Base-by-base conservation (phyloP, 1,140 invertebrate genomes). In the Conus betulinus region DNA sequence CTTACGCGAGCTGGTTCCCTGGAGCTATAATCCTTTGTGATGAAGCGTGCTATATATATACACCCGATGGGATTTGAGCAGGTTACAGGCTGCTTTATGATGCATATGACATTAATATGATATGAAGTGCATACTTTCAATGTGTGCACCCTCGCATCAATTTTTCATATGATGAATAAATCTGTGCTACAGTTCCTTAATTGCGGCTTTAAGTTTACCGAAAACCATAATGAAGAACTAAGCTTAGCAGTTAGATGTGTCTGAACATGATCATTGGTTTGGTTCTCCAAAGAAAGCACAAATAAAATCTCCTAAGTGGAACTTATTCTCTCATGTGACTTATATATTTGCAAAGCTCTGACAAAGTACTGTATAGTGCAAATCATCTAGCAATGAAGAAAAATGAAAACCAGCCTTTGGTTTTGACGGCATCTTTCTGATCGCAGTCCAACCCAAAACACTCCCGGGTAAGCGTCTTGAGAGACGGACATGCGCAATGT, bases 371-470 rank as follows among this genome's bases (percentile, higher is more conserved):
- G 20, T 23, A 23, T n/a, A 71, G 67, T 23, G 67, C 20, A 23
- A 0, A 20, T 71, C 23, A 71, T 23, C 67, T 23, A 20, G 23
- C 17, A 71, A 20, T 71, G 11, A 6, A 71, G 67, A 10, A 71
- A 20, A 71, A 71, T 7, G 67, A 71, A 71, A 81, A 55, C 79
- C 13, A 51, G 39, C 79, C 79, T 81, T 81, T 81, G 39, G 27
- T 81, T 81, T 81, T 7, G 79, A 23, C 27, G 79, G 79, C 79
- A 81, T 81, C 79, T 81, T 81, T 53, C 79, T 23, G 39, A 51
- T 5, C 8, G 15, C 79, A 51, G 20, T 17, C 10, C 27, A 53
- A 13, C 7, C 27, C 39, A 52, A 81, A 39, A 81, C 39, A 53
- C 51, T 52, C 39, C 5, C 79, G 39, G 79, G 39, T 81, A 53